Evolutionary conservation across 2,797 vertebrate species (phyloP), one percentile per base, ranked within the genome.

Genomic region (Pyrocephalus nanus): DNA sequence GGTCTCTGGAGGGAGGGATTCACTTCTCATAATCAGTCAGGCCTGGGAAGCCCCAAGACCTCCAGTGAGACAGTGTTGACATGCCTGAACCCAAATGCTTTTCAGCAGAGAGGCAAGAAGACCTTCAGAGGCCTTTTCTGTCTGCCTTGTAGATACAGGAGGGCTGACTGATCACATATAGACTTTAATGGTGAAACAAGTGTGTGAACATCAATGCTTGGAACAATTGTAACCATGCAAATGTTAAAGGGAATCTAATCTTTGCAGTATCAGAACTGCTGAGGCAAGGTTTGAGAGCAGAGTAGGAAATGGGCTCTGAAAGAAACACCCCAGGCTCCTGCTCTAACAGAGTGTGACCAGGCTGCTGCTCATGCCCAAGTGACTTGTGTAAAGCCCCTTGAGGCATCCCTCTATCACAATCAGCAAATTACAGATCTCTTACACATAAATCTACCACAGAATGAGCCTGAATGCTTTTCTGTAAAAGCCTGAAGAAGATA

Each of bases 271-370:
- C 78, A 69, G 69, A 92, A 43, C 30, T 34, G 17, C 85, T 77
- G 82, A 91, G 34, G n/a, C 55, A 66, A 45, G n/a, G 19, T 47
- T 71, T 80, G 78, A 91, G 36, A 91, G 69, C 69, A 89, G 27
- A 73, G 16, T 3, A 86, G 66, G 25, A n/a, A 89, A 92, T 12
- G 40, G 78, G 21, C 27, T 64, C 40, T 8, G 1, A 79, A 71
- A 85, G 40, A 57, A 76, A 13, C 25, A 67, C 79, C 48, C 18
- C 64, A 87, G 32, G 43, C 20, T 69, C 29, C 64, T 71, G 71
- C 42, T 83, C 57, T 32, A 55, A 34, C 22, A 58, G 30, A 58
- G 50, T 8, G 53, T 43, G 72, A 76, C 43, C 19, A 84, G 23
- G n/a, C 73, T 62, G 66, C 57, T 84, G 42, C 72, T 83, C 32